phyloP scores from a whole-genome alignment of 2,113 vertebrate genomes.

The Bubo scandiacus region DNA sequence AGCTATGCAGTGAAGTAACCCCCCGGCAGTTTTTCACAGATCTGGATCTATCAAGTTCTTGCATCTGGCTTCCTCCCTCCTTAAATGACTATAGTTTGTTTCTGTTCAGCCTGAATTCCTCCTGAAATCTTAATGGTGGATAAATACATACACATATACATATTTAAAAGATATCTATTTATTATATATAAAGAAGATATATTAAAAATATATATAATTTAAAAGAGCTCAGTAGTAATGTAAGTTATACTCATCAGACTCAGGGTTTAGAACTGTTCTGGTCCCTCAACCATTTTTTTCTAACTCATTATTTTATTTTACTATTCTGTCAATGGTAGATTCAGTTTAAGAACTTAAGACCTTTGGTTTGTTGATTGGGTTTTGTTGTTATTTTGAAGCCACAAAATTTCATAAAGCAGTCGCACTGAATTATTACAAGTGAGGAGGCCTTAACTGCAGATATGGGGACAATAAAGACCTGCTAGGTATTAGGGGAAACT shows the following conservation, averaged over 20 bases:
- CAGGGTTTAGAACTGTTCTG: not conserved
- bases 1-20: not conserved
- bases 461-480: not conserved
- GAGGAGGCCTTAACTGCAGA: not conserved
- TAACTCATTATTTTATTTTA: not conserved
- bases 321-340: not conserved
- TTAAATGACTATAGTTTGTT: not conserved
- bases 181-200: no score
- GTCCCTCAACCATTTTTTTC: not conserved
- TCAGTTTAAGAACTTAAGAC: not conserved
- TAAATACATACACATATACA: rapidly evolving
- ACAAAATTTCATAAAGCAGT: not conserved
- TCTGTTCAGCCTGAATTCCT: not conserved
- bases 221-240: not conserved
- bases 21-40: not conserved
- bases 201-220: no score
- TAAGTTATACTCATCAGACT: not conserved
- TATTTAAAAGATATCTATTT: not conserved
- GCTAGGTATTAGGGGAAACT: not conserved
- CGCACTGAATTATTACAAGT: not conserved
- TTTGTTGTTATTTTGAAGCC: not conserved
- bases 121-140: not conserved
- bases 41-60: not conserved
- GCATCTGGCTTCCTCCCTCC: not conserved
- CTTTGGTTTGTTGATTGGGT: not conserved